Evolutionary conservation across 2,797 vertebrate species (phyloP), one percentile per base, ranked within the genome.

Genomic region (Staurois parvus): DNA sequence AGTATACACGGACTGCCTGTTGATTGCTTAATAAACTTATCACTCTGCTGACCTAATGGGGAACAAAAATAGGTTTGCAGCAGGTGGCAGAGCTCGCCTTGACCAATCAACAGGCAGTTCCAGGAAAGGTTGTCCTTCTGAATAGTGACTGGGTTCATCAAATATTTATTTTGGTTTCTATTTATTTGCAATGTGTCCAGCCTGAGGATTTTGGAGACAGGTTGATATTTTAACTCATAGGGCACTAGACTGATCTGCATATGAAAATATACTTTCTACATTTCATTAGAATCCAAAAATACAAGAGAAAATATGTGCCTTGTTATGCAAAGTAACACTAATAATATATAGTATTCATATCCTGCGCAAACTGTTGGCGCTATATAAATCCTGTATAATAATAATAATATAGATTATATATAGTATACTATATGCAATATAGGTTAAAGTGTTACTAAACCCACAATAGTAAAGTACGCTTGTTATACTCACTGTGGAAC

Each of bases 151-250:
- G 80, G 48, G 32, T 72, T 82, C 75, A 86, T 86, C 52, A 86
- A 86, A 86, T 86, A 86, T 86, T 86, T 86, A 86, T 79, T 86
- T 78, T 83, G 74, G 52, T 86, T 78, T 83, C 85, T 86, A 59
- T 83, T 78, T 78, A 78, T 82, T 67, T 72, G 69, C 85, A 83
- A 67, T 76, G 68, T 76, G 62, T 59, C 73, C 80, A 79, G 68
- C 56, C 40, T 72, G 74, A 83, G 30, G 62, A 66, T 67, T 73
- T 68, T 52, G 30, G 72, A 67, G 40, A 70, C 69, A 85, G 66
- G 40, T 29, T 59, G 77, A 85, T 80, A 69, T 42, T 45, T 83
- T 80, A 79, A 74, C 52, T 74, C 66, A 11, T 52, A 9, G 15
- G n/a, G 19, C 66, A 15, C 28, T 52, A 37, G 34, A 62, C 32